Evolutionary conservation across 2,797 vertebrate genomes (phyloP), one percentile per base, ranked within the genome.

Genomic region (Artibeus jamaicensis): DNA sequence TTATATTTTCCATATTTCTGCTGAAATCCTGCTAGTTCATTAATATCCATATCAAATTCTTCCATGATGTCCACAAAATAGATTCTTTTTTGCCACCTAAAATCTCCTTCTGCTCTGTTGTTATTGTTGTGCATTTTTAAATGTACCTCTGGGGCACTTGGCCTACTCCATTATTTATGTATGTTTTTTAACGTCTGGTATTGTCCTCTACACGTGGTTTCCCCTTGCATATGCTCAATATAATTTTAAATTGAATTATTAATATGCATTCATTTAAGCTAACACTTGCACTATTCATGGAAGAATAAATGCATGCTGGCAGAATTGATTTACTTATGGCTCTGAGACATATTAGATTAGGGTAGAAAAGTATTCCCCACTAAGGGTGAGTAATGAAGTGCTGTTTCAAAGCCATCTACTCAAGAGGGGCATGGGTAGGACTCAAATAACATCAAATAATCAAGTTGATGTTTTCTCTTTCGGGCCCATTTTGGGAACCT

Each of bases 191-290:
- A 15, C 86, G 8, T 15, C 42, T 48, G 34, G 1, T 21, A 65
- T 5, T 74, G 29, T 86, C 46, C 39, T 92, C 21, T 70, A 34
- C 6, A 29, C 32, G 3, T 81, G n/a, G 14, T 76, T 93, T 93
- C 22, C 37, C 44, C 88, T 76, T 95, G 29, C n/a, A 37, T 67
- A 37, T 70, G 42, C 48, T 91, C 37, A 46, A 76, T 83, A 21
- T 85, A 68, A 89, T 74, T 96, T 94, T 89, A 89, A 83, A 79
- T 91, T 81, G 48, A 94, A 79, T 68, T 93, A 81, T 4, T 73
- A n/a, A 89, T 86, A n/a, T 59, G 57, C 68, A 78, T 89, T 92
- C 65, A 86, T 83, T 91, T 59, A 78, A 53, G 19, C 19, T 83
- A 95, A 83, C 12, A 70, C 19, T 92, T 87, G 18, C 39, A 93